Evolutionary conservation across 2,888 invertebrate genomes (phyloP).

Genomic region (Coronaproctus castanopsis): DNA sequence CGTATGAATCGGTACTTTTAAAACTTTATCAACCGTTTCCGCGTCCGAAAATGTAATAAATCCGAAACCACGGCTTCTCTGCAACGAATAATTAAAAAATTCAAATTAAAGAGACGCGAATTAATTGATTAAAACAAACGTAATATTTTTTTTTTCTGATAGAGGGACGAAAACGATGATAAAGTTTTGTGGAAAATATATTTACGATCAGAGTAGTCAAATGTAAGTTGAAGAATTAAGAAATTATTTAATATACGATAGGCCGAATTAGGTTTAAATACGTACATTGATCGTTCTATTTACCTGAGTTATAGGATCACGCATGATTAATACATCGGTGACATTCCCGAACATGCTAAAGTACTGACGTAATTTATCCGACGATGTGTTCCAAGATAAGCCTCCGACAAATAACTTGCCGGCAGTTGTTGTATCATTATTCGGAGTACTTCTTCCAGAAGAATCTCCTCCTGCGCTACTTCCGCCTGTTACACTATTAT

Average conservation of each 20-base stretch:
- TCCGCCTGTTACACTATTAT: constrained; percentile 11
- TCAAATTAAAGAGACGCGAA: not conserved
- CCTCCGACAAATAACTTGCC: constrained; percentile 80
- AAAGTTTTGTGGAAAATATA: too few relatives aligned
- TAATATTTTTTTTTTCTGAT: too few relatives aligned
- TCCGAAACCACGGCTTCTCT: constrained; percentile 85
- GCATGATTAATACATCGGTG: constrained; percentile 81
- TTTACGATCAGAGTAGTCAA: too few relatives aligned
- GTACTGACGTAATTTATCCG: constrained; percentile 77
- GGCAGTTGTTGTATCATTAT: constrained; percentile 44
- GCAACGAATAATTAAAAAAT: constrained; percentile 28
- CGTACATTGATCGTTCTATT: too few relatives aligned
- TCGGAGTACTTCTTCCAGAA: constrained; percentile 28
- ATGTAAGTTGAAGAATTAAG: too few relatives aligned
- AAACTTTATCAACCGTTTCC: constrained; percentile 71
- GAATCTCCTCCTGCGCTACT: constrained; percentile 37
- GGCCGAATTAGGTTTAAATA: too few relatives aligned
- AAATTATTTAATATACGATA: too few relatives aligned
- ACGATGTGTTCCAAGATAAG: constrained; percentile 80
- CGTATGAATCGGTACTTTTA: constrained; percentile 74
- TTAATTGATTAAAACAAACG: constrained; percentile 11
- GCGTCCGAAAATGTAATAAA: constrained; percentile 87
- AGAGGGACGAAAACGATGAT: too few relatives aligned
- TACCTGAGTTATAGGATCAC: constrained; percentile 84
- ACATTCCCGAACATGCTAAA: constrained; percentile 82